A percentile compares a stretch with the other conserved stretches of the same genome.
Conservation (phyloP, 2,113 vertebrate genomes). For the Cyanocitta stelleri region DNA sequence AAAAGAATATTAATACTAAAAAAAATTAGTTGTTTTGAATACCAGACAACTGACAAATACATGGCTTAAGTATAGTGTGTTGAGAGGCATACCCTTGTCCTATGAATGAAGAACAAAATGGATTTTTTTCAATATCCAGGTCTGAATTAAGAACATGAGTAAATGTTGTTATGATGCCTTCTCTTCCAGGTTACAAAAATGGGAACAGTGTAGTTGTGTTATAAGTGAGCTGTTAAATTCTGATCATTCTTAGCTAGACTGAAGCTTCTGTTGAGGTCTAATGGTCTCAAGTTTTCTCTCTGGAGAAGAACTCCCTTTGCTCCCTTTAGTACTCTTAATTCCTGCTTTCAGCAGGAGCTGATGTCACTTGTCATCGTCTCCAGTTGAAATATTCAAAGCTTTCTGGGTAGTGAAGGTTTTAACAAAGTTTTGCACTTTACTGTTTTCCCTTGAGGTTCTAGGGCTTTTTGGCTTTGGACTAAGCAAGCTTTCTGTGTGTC, state of each 20-base stretch:
- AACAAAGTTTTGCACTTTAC: neutral
- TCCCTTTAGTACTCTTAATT: neutral
- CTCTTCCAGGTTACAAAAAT: neutral
- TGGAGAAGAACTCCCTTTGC: neutral
- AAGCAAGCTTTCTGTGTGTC: neutral
- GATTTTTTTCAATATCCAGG: neutral
- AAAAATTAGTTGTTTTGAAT: neutral
- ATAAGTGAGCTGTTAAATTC: neutral
- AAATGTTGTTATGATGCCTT: neutral
- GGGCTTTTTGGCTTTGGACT: neutral
- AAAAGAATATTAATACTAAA: neutral
- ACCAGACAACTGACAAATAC: neutral
- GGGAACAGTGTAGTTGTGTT: neutral
- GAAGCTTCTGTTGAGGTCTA: neutral
- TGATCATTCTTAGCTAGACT: neutral
- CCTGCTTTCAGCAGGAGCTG: neutral
- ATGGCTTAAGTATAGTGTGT: neutral
- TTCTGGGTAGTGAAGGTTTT: neutral
- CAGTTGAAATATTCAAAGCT: neutral
- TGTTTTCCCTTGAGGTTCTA: neutral
- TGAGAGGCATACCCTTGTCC: neutral
- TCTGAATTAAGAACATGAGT: neutral
- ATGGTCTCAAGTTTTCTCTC: neutral
- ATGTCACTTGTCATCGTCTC: neutral
- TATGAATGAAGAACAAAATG: neutral